These are phyloP conservation scores for Podotricha telesiphe DNA, from an alignment of 2,888 invertebrate genomes.

Conservation along the genomic window DNA sequence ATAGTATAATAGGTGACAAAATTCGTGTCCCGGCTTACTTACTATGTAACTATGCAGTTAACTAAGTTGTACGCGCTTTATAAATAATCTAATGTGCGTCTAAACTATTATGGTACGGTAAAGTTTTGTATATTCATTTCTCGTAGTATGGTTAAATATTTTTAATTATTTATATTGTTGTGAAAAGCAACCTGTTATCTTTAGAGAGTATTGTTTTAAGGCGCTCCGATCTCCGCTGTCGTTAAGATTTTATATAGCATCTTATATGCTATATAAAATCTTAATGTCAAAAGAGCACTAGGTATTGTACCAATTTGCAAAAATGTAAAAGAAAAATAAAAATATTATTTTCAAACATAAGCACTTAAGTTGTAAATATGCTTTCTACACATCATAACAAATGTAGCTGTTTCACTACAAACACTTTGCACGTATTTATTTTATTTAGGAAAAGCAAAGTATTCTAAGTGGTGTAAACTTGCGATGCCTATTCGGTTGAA, in stretches of 20 bases:
- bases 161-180: too few species aligned
- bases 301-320: too few species aligned
- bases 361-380: neutral
- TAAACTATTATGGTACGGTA: neutral
- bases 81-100: slow-evolving; percentile 28
- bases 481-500: slow-evolving; percentile 34
- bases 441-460: slow-evolving; percentile 21
- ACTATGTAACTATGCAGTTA: slow-evolving; percentile 59
- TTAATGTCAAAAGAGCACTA: neutral
- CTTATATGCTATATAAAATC: neutral
- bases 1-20: slow-evolving; percentile 36
- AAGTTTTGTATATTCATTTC: neutral
- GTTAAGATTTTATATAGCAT: too few species aligned
- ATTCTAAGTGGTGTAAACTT: slow-evolving; percentile 33
- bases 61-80: slow-evolving; percentile 23
- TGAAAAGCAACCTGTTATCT: too few species aligned
- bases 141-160: neutral
- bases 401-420: too few species aligned
- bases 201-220: too few species aligned
- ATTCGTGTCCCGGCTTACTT: slow-evolving; percentile 54
- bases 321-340: too few species aligned
- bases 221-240: too few species aligned
- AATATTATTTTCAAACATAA: neutral
- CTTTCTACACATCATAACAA: slow-evolving; percentile 5
- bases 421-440: slow-evolving; percentile 13